Evolutionary conservation across 2,797 vertebrate species (phyloP).

Genomic region (Bovichtus variegatus): DNA sequence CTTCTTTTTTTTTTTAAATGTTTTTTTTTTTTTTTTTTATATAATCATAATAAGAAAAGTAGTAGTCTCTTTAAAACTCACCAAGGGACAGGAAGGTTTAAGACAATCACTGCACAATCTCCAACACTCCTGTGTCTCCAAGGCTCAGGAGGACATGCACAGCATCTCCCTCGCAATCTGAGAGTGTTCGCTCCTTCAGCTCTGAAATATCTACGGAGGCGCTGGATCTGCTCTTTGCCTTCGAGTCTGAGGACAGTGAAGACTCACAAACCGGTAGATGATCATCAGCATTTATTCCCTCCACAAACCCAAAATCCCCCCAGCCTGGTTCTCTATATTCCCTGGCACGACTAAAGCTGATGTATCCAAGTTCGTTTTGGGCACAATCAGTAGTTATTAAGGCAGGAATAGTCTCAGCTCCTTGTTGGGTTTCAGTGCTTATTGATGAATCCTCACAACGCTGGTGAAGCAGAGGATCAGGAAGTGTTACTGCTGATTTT

Average conservation of each 20-base stretch:
- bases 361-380: background rate
- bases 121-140: background rate
- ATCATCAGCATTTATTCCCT: background rate
- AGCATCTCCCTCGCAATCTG: constrained; percentile 53
- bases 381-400: background rate
- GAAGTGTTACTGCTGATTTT: background rate
- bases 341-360: background rate
- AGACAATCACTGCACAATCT: background rate
- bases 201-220: background rate
- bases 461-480: background rate
- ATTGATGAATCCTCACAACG: background rate
- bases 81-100: background rate
- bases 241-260: background rate
- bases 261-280: background rate
- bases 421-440: background rate
- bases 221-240: background rate
- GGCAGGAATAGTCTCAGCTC: background rate
- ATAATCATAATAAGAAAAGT: background rate
- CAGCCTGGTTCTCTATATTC: background rate
- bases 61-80: background rate
- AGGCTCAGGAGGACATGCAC: constrained; percentile 55
- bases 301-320: background rate
- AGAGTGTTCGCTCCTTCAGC: constrained; percentile 5
- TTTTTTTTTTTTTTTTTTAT: too few species aligned
- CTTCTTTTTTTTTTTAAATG: too few species aligned